phyloP scores from a whole-genome alignment of 2,113 vertebrate genomes.

The Pelobates fuscus region DNA sequence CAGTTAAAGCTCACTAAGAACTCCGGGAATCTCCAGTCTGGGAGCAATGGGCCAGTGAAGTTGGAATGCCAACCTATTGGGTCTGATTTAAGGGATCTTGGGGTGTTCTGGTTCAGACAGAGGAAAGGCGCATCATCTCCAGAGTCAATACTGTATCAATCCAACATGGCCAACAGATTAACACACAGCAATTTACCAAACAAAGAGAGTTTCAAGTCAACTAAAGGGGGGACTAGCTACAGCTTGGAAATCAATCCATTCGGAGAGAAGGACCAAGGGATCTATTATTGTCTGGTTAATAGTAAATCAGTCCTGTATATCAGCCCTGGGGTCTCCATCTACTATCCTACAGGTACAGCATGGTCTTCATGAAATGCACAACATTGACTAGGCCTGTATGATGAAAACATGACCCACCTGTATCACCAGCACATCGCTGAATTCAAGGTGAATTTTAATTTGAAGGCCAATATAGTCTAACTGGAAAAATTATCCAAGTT shows the following conservation, averaged over 20 bases:
- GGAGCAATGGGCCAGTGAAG: background rate
- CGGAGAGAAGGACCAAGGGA: slow-evolving; percentile 16
- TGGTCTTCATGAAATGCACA: no score
- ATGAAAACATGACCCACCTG: no score
- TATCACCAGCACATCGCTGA: no score
- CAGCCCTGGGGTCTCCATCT: slow-evolving; percentile 8
- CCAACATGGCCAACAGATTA: background rate
- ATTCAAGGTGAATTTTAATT: no score
- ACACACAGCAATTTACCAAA: background rate
- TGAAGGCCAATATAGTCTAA: no score
- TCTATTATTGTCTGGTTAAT: slow-evolving; percentile 37
- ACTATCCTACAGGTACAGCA: slow-evolving; percentile 29
- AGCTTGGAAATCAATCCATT: background rate
- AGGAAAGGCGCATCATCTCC: background rate
- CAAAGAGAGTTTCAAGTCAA: background rate
- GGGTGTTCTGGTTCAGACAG: slow-evolving; percentile 33
- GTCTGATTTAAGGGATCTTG: background rate
- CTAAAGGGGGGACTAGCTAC: background rate
- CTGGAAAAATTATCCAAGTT: no score
- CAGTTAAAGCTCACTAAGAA: no score
- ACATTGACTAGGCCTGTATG: no score
- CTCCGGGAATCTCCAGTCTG: background rate
- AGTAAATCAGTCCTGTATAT: slow-evolving; percentile 17
- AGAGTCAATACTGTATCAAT: slow-evolving; percentile 17
- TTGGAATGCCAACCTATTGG: background rate